phyloP scores from a whole-genome alignment of 2,797 vertebrate species.

The Crax fasciolata region DNA sequence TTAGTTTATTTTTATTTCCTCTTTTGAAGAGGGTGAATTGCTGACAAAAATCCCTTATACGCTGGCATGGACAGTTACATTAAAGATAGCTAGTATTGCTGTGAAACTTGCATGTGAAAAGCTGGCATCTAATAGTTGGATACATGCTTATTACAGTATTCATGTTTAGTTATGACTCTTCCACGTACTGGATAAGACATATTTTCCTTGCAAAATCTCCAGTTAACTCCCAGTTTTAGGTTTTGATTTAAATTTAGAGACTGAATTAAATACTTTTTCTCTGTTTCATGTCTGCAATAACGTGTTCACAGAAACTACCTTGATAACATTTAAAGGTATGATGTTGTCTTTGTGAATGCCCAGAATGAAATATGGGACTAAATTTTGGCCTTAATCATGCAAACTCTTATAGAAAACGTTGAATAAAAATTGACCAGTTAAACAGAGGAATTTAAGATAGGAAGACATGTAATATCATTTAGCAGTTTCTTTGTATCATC shows the following conservation, averaged over 20 bases:
- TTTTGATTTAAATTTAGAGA: neutral
- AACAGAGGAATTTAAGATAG: neutral
- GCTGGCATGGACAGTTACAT: neutral
- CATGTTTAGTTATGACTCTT: neutral
- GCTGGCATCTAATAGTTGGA: neutral
- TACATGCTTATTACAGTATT: accelerated
- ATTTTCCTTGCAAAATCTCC: neutral
- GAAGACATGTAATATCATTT: neutral
- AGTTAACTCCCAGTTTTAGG: neutral
- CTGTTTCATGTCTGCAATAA: neutral
- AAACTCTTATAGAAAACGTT: neutral
- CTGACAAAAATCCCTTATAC: neutral
- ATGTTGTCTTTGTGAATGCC: neutral
- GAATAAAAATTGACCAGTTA: neutral
- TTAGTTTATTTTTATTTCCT: neutral
- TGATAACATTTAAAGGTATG: neutral
- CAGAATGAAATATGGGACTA: neutral
- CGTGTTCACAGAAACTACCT: neutral
- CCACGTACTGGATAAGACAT: neutral
- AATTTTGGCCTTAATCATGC: neutral
- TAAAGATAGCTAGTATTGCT: neutral
- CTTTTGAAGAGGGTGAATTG: neutral
- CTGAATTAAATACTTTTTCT: neutral
- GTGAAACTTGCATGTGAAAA: neutral
- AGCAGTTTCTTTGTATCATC: neutral